These are phyloP conservation scores for Rhabdornis inornatus DNA, from an alignment of 2,113 vertebrate genomes.

Conservation along the genomic window DNA sequence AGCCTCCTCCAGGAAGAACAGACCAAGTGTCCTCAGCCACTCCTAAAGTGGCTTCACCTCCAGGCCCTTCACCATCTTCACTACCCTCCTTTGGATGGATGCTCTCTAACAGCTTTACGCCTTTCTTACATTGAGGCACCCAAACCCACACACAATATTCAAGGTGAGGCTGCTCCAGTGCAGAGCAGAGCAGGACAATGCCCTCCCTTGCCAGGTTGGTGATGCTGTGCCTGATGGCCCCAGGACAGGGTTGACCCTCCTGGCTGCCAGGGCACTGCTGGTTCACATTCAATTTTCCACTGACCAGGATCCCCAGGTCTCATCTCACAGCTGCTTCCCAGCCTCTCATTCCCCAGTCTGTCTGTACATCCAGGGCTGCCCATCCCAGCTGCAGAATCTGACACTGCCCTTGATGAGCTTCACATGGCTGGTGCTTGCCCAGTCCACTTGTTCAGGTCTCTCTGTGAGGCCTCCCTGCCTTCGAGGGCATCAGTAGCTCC, in stretches of 20 bases:
- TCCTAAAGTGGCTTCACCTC: background rate
- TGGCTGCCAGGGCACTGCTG: background rate
- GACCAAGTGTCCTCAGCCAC: background rate
- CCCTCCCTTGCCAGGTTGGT: fast-evolving
- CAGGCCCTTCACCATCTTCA: background rate
- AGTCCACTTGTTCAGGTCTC: background rate
- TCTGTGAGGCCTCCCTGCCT: background rate
- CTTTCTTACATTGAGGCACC: background rate
- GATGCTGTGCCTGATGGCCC: background rate
- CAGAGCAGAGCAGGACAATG: background rate
- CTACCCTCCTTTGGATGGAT: background rate
- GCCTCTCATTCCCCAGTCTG: background rate
- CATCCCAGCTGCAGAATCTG: background rate
- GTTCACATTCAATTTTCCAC: background rate
- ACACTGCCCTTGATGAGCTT: background rate
- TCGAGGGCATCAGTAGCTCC: background rate
- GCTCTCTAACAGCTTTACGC: background rate
- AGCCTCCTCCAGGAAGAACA: background rate
- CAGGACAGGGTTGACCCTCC: background rate
- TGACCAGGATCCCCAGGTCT: background rate
- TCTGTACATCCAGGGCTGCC: background rate
- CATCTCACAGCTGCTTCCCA: background rate
- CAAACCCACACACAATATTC: background rate
- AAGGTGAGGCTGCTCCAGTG: fast-evolving
- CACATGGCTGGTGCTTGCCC: background rate